phyloP scores from a whole-genome alignment of 2,797 vertebrate species.

The Betta splendens region DNA sequence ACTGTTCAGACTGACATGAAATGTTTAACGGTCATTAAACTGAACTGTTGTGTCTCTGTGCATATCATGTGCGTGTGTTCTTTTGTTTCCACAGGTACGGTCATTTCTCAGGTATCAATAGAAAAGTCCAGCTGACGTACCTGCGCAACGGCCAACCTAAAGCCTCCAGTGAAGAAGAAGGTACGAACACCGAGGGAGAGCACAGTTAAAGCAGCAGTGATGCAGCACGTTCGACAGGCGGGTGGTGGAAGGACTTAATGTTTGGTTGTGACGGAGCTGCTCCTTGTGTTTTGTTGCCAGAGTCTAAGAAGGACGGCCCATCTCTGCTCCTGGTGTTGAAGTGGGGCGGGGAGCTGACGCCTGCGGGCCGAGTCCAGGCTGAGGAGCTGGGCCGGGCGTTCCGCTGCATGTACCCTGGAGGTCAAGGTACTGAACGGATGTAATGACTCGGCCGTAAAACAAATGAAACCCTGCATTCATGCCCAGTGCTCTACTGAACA shows the following conservation, averaged over 20 bases:
- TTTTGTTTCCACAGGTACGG: constrained; percentile 88
- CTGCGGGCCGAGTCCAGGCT: constrained; percentile 92
- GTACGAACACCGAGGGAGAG: constrained; percentile 72
- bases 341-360: constrained; percentile 97
- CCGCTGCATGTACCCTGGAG: constrained; percentile 98
- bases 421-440: constrained; percentile 88
- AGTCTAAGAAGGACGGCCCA: constrained; percentile 81
- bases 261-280: neutral
- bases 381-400: constrained; percentile 96
- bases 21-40: too few relatives aligned
- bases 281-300: constrained; percentile 68
- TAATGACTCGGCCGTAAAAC: too few relatives aligned
- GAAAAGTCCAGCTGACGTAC: constrained; percentile 97
- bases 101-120: constrained; percentile 98
- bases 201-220: too few relatives aligned
- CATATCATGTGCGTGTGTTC: constrained; percentile 26
- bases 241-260: too few relatives aligned
- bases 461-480: too few relatives aligned
- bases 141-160: constrained; percentile 91
- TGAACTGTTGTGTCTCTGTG: constrained; percentile 1
- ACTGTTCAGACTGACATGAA: too few relatives aligned
- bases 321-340: constrained; percentile 94
- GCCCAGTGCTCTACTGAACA: too few relatives aligned
- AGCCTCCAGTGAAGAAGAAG: constrained; percentile 93
- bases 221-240: too few relatives aligned